Base-by-base conservation (phyloP, 2,113 vertebrate genomes). In the Hylia prasina region DNA sequence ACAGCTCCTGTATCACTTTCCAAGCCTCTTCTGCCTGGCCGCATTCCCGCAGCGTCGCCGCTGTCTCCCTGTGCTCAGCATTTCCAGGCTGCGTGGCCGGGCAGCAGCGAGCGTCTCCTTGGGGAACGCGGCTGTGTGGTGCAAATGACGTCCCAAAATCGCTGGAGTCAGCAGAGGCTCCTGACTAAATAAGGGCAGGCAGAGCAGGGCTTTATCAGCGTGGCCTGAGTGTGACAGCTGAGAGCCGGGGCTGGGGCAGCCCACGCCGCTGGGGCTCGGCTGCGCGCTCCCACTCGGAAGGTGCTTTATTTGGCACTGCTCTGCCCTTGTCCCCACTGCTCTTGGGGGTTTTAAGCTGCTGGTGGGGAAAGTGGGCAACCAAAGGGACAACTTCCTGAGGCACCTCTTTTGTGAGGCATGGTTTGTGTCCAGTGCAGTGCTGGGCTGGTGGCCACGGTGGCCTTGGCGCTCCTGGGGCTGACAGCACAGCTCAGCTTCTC, bases 181-280 rank as follows among this genome's bases (percentile, higher is more conserved):
- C 98, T 98, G 98, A 96, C 99, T 99, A 99, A 99, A 99, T 99
- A 99, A 98, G 99, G 99, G 96, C 98, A 98, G 95, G 96, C 97
- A 63, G 95, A 97, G 97, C 97, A 97, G 92, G 96, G 97, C 97
- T 98, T 97, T 98, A 98, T 98, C 98, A 98, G 98, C 96, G 68
- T 95, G 95, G 97, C 95, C 94, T 80, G 81, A 94, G 98, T 96
- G 94, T 89, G 98, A 98, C 98, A 99, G 98, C 98, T 98, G 99
- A 98, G 98, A 73, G 70, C 72, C 2, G 6, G 35, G 63, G 58
- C 73, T 4, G 45, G 9, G 42, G 89, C 94, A 79, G 95, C 93
- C 93, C 82, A 84, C 82, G 57, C 87, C 0, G 28, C 72, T 65
- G 89, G 87, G 72, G 72, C 87, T 82, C 9, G 3, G 64, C 58